Conservation (phyloP, 2,113 vertebrate species). For the Miniopterus natalensis region DNA sequence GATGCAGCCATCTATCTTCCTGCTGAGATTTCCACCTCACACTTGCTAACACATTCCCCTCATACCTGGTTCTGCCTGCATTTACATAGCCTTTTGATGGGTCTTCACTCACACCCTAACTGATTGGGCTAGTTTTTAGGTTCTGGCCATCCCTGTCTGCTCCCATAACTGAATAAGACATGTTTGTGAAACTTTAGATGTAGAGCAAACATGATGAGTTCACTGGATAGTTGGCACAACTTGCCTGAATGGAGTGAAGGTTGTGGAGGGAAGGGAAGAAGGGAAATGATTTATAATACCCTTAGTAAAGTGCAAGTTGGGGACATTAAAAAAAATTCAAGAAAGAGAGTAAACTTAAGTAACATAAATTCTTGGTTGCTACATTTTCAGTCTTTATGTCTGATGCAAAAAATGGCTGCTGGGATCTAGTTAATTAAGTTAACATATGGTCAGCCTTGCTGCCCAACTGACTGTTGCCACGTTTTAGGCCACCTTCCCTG, state of each 20-base stretch:
- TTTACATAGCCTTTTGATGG: constrained; percentile 73
- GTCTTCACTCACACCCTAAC: constrained; percentile 78
- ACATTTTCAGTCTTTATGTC: neutral
- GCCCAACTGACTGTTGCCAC: neutral
- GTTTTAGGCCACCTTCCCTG: neutral
- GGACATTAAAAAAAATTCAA: neutral
- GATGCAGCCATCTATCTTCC: constrained; percentile 75
- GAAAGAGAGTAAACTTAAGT: neutral
- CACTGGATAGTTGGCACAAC: neutral
- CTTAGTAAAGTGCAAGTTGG: neutral
- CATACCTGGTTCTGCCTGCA: constrained; percentile 75
- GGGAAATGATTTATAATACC: neutral
- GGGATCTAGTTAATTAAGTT: neutral
- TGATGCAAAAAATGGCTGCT: neutral
- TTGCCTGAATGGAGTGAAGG: neutral
- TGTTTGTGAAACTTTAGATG: neutral
- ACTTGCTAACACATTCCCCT: constrained; percentile 77
- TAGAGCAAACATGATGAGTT: neutral
- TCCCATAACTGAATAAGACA: constrained; percentile 12
- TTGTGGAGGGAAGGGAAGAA: neutral
- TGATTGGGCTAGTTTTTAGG: constrained; percentile 75
- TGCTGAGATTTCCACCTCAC: constrained; percentile 61
- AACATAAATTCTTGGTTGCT: neutral
- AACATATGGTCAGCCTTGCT: neutral
- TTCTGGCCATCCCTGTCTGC: neutral